phyloP scores from a whole-genome alignment of 2,888 invertebrate genomes.

The Spialia ferax region DNA sequence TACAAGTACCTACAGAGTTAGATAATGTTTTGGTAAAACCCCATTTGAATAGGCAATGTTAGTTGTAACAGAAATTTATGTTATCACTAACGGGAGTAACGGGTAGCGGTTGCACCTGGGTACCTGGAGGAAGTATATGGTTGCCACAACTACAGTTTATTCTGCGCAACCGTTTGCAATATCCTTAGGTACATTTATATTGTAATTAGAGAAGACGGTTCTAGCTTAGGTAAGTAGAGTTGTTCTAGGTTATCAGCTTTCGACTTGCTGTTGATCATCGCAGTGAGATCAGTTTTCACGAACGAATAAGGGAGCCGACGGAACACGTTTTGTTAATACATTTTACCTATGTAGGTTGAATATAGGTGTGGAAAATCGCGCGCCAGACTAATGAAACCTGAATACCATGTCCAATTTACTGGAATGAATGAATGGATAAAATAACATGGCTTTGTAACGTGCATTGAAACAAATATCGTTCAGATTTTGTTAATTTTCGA shows the following conservation, averaged over 20 bases:
- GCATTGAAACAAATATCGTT: slow-evolving; percentile 53
- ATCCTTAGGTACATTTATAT: slow-evolving; percentile 16
- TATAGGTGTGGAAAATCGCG: slow-evolving; percentile 46
- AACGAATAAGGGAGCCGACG: slow-evolving; percentile 30
- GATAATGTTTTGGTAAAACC: not conserved
- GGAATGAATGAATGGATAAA: slow-evolving; percentile 42
- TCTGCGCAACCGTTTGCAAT: slow-evolving; percentile 25
- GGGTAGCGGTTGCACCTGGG: slow-evolving; percentile 37
- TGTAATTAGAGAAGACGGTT: slow-evolving; percentile 24
- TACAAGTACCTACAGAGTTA: not conserved
- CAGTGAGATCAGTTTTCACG: slow-evolving; percentile 35
- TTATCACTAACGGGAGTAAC: slow-evolving; percentile 35
- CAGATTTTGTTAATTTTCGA: slow-evolving; percentile 46
- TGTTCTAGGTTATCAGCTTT: slow-evolving; percentile 36
- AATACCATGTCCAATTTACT: slow-evolving; percentile 63
- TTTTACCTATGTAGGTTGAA: slow-evolving; percentile 23
- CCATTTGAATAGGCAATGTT: slow-evolving; percentile 10
- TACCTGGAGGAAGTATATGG: slow-evolving; percentile 37
- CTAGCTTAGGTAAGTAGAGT: slow-evolving; percentile 25
- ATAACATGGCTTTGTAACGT: slow-evolving; percentile 52
- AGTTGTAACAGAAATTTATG: slow-evolving; percentile 37
- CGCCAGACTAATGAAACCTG: slow-evolving; percentile 72
- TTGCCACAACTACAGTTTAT: slow-evolving; percentile 39
- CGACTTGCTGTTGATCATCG: slow-evolving; percentile 14
- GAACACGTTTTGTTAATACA: slow-evolving; percentile 5